Base-by-base conservation (phyloP, 2,888 invertebrate species). In the Myopa testacea region DNA sequence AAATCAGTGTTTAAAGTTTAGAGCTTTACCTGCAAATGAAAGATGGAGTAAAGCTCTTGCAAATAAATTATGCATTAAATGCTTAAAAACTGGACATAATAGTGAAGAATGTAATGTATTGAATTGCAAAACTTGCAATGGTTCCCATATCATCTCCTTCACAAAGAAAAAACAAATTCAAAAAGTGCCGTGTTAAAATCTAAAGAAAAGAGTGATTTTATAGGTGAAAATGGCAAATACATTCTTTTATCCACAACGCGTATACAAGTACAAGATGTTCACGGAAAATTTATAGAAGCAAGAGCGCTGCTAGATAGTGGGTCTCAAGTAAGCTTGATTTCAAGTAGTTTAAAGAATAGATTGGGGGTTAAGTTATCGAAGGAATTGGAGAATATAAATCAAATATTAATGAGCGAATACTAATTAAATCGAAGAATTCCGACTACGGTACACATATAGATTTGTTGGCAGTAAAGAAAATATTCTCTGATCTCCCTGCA, bases 41-140 rank as follows among this genome's bases (percentile, higher is more conserved):
- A 12, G 3, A 16, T 58, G 58, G n/a, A 58, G 19, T 58, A 58
- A 58, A 12, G 12, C 58, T 5, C 58, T 58, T 58, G 58, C 58
- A n/a, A 58, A 58, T 12, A 58, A 58, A n/a, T 58, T 58, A 58
- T 58, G 58, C 12, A 12, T 58, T n/a, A 58, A 6, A 58, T 58
- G 58, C 19, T 12, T 58, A 58, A 58, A 58, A 55, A 10, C 58
- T 58, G 58, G 58, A 1, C 62, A 63, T 63, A 63, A n/a, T 8
- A 63, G 34, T 26, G 7, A 63, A 19, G n/a, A 5, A 34, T 63
- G 62, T 26, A 19, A n/a, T 63, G 34, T 26, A 10, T 19, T 63
- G n/a, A 63, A 63, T 60, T 63, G 62, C 62, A 63, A 63, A 63
- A 63, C 7, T 63, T 63, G 62, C 62, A 63, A 63, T 63, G 26